Conservation (phyloP, 2,113 vertebrate genomes). For the Sinosuthora webbiana region DNA sequence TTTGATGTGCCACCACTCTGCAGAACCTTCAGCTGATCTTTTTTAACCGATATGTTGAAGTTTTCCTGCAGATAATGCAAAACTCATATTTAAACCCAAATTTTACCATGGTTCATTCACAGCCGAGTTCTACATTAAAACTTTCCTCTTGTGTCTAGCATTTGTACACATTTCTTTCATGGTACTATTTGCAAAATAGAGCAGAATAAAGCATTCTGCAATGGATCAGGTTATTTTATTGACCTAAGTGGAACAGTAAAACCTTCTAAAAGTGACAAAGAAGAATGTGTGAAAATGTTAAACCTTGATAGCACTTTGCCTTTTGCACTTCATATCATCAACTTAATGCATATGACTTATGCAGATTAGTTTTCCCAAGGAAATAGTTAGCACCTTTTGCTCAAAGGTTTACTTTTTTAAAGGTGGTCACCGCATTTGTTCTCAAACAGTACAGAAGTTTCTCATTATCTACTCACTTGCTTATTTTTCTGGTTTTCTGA, state of each 20-base stretch:
- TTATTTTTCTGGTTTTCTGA: neutral
- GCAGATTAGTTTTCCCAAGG: neutral
- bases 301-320: neutral
- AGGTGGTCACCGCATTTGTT: neutral
- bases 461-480: neutral
- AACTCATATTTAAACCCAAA: neutral
- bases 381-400: neutral
- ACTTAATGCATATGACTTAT: neutral
- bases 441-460: neutral
- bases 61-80: neutral
- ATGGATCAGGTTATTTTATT: neutral
- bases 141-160: rapidly evolving
- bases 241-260: neutral
- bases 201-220: neutral
- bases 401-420: neutral
- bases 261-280: neutral
- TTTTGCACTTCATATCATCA: neutral
- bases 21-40: neutral
- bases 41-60: neutral
- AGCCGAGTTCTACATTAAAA: neutral
- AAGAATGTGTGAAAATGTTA: neutral
- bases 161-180: neutral
- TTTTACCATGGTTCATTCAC: neutral
- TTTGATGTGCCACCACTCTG: neutral
- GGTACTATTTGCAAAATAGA: neutral